Evolutionary conservation across 2,113 vertebrate species (phyloP), one percentile per base, ranked within the genome.

Genomic region (Bagarius yarrelli): DNA sequence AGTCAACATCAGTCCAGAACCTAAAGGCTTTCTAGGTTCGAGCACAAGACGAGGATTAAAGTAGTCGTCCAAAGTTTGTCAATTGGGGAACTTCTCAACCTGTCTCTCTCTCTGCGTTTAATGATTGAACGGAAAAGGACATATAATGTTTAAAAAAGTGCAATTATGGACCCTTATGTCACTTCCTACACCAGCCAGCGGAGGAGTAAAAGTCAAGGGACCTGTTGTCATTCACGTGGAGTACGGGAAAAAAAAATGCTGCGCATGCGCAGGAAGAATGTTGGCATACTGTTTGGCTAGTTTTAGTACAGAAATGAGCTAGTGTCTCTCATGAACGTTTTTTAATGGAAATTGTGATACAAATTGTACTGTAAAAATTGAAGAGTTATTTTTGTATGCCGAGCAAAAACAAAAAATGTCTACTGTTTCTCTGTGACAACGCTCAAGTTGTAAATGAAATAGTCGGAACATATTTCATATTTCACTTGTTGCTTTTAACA

Each of bases 301-400:
- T 11, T 30, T 64, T 78, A 61, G 36, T 63, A 8, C 76, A 63
- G 50, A 55, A 73, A 55, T 23, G 6, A 13, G 50, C n/a, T 63
- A 50, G 57, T 40, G 34, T 47, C 25, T 30, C 59, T 50, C 56
- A 32, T 36, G 13, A 72, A 40, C 27, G 15, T 52, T 71, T 69
- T 57, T 72, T 66, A 1, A 36, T 32, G 84, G 78, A 80, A 83
- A 77, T 27, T 88, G 78, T 89, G 87, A 87, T 83, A 92, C 90
- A 91, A 88, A 84, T 86, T 88, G 87, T 86, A 82, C 84, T 90
- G 88, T 90, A 67, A n/a, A 40, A 74, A 40, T 40, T 87, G 91
- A 94, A 94, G 92, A 94, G 90, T 86, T 95, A 94, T 95, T 97
- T 97, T 96, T 95, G 88, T 96, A 89, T 89, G 84, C 87, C 83